phyloP scores from a whole-genome alignment of 2,888 invertebrate genomes.

The Nomada flava region DNA sequence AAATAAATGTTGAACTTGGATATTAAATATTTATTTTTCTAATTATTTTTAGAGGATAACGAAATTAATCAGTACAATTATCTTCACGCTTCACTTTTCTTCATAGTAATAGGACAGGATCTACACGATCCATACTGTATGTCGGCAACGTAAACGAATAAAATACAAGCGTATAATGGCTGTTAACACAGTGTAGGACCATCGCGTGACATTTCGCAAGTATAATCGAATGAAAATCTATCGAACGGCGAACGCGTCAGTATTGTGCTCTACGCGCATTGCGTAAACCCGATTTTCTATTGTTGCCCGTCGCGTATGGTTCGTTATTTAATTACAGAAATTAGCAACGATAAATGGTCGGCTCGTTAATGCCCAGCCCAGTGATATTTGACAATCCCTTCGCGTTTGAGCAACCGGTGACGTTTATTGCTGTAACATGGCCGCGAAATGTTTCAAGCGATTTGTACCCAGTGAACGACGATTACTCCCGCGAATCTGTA shows the following conservation, averaged over 20 bases:
- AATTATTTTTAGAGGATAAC: too few relatives aligned
- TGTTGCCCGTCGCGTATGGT: slow-evolving; percentile 26
- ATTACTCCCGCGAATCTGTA: slow-evolving; percentile 1
- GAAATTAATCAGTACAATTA: too few relatives aligned
- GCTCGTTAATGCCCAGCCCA: slow-evolving; percentile 18
- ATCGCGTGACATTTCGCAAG: slow-evolving; percentile 21
- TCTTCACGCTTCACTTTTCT: too few relatives aligned
- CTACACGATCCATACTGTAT: slow-evolving; percentile 2
- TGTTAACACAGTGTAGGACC: neutral
- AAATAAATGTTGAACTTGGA: too few relatives aligned
- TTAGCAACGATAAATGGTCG: slow-evolving; percentile 28
- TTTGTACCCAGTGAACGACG: neutral
- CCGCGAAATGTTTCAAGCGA: neutral
- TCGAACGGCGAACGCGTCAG: neutral
- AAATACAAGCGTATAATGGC: slow-evolving; percentile 7
- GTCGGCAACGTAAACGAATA: neutral
- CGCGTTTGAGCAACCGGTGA: slow-evolving; percentile 2
- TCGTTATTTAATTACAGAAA: slow-evolving; percentile 43
- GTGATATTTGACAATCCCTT: slow-evolving; percentile 37
- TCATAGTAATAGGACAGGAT: neutral
- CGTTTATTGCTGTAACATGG: neutral
- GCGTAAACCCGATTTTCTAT: slow-evolving; percentile 32
- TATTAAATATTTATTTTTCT: too few relatives aligned
- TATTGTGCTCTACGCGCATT: neutral
- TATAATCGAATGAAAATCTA: slow-evolving; percentile 22